phyloP scores from a whole-genome alignment of 2,888 invertebrate species.

The Allophyes oxyacanthae region DNA sequence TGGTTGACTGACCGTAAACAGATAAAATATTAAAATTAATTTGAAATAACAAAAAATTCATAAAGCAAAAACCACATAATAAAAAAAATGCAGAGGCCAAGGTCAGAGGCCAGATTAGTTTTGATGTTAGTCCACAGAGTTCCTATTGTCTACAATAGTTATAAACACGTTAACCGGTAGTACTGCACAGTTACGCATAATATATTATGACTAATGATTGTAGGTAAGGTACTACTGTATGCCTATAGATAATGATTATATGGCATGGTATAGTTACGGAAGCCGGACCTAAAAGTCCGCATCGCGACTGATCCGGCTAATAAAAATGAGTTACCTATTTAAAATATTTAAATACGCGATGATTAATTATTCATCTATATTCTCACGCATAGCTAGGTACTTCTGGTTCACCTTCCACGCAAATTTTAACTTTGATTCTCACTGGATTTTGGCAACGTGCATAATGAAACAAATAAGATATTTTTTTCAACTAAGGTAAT shows the following conservation, averaged over 20 bases:
- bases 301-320: slow-evolving; percentile 19
- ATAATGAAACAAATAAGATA: not conserved
- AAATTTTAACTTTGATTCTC: slow-evolving; percentile 22
- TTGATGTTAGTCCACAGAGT: no score
- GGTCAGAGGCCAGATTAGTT: no score
- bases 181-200: no score
- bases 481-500: not conserved
- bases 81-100: no score
- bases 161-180: no score
- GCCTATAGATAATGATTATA: slow-evolving; percentile 4
- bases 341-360: slow-evolving; percentile 26
- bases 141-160: no score
- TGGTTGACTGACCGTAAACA: no score
- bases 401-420: slow-evolving; percentile 43
- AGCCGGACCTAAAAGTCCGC: slow-evolving; percentile 35
- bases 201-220: not conserved
- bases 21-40: no score
- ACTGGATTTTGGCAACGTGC: slow-evolving; percentile 14
- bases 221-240: slow-evolving; percentile 7
- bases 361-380: slow-evolving; percentile 11
- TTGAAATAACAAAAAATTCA: no score
- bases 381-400: slow-evolving; percentile 17
- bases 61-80: no score
- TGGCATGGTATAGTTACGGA: slow-evolving; percentile 34
- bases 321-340: slow-evolving; percentile 6